Conservation (phyloP, 2,113 vertebrate genomes). For the Saiga tatarica region DNA sequence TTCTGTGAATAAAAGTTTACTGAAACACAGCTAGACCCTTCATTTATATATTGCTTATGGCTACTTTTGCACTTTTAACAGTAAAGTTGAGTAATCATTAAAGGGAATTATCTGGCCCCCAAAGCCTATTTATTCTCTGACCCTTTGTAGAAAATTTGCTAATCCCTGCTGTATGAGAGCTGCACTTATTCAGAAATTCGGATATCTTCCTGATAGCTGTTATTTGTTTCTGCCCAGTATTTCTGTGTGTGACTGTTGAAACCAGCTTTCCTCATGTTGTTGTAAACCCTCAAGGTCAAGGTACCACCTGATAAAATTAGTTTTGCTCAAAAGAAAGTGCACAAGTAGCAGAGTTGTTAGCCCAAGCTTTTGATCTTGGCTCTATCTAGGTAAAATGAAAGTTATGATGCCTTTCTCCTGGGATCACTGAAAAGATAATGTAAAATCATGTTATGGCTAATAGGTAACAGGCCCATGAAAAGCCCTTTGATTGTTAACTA, state of each 20-base stretch:
- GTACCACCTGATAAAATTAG: neutral
- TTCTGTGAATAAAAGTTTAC: neutral
- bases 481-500: neutral
- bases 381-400: neutral
- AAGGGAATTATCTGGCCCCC: neutral
- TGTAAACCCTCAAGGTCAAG: neutral
- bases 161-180: neutral
- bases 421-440: neutral
- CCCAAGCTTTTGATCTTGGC: neutral
- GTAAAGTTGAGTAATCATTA: neutral
- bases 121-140: neutral
- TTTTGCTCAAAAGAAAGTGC: neutral
- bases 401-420: neutral
- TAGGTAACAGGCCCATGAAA: neutral
- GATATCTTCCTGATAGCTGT: neutral
- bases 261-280: neutral
- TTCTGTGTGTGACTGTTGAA: neutral
- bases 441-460: neutral
- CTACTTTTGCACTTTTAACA: neutral
- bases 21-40: neutral
- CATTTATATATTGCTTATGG: neutral
- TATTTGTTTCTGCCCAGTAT: neutral
- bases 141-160: neutral
- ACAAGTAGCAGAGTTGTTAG: neutral
- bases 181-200: neutral